Conservation (phyloP, 2,888 invertebrate species). For the Capitulum mitella region DNA sequence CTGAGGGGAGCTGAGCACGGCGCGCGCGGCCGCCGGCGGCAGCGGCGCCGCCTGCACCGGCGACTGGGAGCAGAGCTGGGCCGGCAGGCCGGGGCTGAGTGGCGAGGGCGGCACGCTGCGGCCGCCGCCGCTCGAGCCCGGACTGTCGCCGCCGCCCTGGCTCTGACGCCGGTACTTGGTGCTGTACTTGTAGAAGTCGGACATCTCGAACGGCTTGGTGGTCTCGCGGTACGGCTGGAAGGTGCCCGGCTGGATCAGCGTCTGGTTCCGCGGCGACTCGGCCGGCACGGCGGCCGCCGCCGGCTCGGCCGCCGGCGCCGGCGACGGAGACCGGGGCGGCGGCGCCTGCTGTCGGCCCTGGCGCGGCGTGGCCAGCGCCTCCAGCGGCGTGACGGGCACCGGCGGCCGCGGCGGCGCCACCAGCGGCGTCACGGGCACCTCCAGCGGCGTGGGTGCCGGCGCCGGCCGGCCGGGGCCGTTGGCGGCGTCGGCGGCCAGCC, state of each 20-base stretch:
- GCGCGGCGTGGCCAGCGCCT: constrained; percentile 31
- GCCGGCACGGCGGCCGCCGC: constrained; percentile 48
- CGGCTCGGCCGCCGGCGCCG: constrained; percentile 11
- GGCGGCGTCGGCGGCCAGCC: not conserved
- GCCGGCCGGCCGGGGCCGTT: not conserved
- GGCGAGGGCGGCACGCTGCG: constrained; percentile 42
- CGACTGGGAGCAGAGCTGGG: no score
- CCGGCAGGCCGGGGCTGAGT: constrained; percentile 44
- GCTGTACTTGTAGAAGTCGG: constrained; percentile 95
- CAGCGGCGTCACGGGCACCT: constrained; percentile 29
- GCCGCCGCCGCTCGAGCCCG: constrained; percentile 41
- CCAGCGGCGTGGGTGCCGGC: constrained; percentile 24
- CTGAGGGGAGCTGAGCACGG: constrained; percentile 35
- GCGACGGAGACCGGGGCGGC: constrained; percentile 12
- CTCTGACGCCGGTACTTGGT: constrained; percentile 73
- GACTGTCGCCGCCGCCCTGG: constrained; percentile 37
- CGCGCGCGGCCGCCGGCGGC: constrained; percentile 28
- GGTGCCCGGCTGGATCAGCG: constrained; percentile 70
- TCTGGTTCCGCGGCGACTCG: constrained; percentile 73
- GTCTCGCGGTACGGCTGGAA: constrained; percentile 56
- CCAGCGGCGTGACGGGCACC: constrained; percentile 33
- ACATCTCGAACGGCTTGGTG: constrained; percentile 95
- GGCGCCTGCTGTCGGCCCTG: constrained; percentile 29
- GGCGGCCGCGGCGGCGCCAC: constrained; percentile 30
- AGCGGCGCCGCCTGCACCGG: constrained; percentile 33